Percentiles rank a stretch among this genome's conserved stretches.
phyloP scores from a whole-genome alignment of 2,888 invertebrate species.

The Lasiommata megera region DNA sequence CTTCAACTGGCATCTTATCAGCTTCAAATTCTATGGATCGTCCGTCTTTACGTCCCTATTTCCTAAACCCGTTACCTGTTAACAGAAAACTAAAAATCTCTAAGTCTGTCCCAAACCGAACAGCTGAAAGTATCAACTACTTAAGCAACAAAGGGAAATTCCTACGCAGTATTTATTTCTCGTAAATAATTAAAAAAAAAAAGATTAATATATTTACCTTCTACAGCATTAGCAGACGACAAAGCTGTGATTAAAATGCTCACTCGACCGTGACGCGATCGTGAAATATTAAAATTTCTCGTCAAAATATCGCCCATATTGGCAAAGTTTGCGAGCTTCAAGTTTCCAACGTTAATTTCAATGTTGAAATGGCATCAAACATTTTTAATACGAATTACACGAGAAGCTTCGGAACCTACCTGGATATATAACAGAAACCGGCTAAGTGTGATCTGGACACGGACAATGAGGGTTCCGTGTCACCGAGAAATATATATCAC shows the following conservation, averaged over 20 bases:
- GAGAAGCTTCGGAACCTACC: background rate
- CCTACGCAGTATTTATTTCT: no score
- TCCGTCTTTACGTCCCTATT: no score
- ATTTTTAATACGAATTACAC: conserved; percentile 37
- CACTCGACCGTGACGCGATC: conserved; percentile 45
- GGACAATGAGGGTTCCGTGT: no score
- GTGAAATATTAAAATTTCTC: conserved; percentile 70
- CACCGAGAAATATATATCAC: background rate
- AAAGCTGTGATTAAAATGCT: conserved; percentile 32
- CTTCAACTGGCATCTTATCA: no score
- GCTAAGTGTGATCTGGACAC: no score
- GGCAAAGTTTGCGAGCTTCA: conserved; percentile 55
- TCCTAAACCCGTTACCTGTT: no score
- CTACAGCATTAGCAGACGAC: conserved; percentile 41
- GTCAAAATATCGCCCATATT: conserved; percentile 61
- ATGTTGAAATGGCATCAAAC: conserved; percentile 52
- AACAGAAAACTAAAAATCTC: no score
- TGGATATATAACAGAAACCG: background rate
- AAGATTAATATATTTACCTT: background rate
- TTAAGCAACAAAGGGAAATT: no score
- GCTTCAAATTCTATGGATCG: no score
- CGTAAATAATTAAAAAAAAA: no score
- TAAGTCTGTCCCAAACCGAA: no score
- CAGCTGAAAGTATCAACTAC: no score
- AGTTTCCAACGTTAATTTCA: conserved; percentile 61